Evolutionary conservation across 2,888 invertebrate genomes (phyloP).

Genomic region (Melieria crassipennis): DNA sequence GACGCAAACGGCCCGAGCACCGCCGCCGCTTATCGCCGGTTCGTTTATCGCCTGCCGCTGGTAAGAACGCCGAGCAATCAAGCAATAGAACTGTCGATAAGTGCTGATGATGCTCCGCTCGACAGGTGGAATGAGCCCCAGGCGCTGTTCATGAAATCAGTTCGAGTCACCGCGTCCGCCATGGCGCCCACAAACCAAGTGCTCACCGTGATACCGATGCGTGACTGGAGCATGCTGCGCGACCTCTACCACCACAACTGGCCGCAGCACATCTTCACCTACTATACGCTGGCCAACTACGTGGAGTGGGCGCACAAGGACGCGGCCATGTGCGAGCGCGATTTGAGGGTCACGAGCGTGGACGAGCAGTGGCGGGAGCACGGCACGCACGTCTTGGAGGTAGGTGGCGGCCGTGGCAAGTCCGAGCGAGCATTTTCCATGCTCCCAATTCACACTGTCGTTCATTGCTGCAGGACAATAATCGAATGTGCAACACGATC

Average conservation of each 20-base stretch:
- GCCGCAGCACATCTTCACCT: conserved; percentile 49
- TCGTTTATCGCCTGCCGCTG: too few species aligned
- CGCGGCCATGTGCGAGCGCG: conserved; percentile 43
- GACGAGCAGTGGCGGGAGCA: conserved; percentile 45
- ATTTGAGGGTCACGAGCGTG: conserved; percentile 44
- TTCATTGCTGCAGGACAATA: conserved; percentile 15
- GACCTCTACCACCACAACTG: conserved; percentile 48
- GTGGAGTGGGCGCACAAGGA: conserved; percentile 47
- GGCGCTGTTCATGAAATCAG: not conserved
- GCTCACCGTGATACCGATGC: conserved; percentile 33
- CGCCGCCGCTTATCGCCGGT: too few species aligned
- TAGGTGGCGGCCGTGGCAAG: not conserved
- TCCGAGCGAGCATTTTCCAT: not conserved
- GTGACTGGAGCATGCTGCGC: conserved; percentile 45
- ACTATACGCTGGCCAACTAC: conserved; percentile 50
- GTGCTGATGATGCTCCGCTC: not conserved
- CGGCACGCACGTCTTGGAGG: conserved; percentile 31
- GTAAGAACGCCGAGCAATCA: too few species aligned
- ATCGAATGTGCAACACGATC: conserved; percentile 4
- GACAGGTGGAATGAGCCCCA: not conserved
- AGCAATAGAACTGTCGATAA: too few species aligned
- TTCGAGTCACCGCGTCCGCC: too few species aligned
- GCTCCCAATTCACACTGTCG: not conserved
- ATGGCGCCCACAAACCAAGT: not conserved
- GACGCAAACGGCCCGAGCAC: too few species aligned